These are phyloP conservation scores for Caenorhabditis becei DNA, from an alignment of 2,888 invertebrate species.

Conservation along the genomic window DNA sequence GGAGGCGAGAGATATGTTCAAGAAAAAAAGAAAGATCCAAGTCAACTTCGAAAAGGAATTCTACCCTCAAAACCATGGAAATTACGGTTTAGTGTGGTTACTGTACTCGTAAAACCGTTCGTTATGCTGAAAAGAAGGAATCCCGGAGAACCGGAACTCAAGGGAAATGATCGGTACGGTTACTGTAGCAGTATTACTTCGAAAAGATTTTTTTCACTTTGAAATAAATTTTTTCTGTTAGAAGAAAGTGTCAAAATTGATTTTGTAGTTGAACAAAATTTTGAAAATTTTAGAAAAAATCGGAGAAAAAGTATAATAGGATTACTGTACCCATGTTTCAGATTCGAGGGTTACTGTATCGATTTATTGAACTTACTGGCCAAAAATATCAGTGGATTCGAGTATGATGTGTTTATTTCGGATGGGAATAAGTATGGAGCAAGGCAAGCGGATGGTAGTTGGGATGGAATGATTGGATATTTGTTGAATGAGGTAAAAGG, in stretches of 20 bases:
- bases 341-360: constrained; percentile 83
- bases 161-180: constrained; percentile 73
- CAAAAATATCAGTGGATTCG: constrained; percentile 72
- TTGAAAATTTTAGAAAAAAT: no score
- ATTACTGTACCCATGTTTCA: constrained; percentile 7
- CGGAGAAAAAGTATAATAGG: not conserved
- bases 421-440: constrained; percentile 80
- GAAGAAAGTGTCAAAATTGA: no score
- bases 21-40: constrained; percentile 64
- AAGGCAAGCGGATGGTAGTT: constrained; percentile 71
- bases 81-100: constrained; percentile 73
- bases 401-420: constrained; percentile 80
- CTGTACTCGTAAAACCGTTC: constrained; percentile 84
- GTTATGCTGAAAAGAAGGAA: constrained; percentile 88
- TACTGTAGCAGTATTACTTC: not conserved
- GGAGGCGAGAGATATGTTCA: constrained; percentile 62
- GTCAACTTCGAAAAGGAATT: constrained; percentile 64
- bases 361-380: constrained; percentile 83
- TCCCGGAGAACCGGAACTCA: constrained; percentile 75
- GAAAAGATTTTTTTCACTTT: no score
- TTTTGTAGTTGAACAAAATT: no score
- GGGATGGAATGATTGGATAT: constrained; percentile 82
- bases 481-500: constrained; percentile 75
- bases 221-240: no score
- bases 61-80: constrained; percentile 70